Conservation (phyloP, 1,140 invertebrate species). For the Cyclargus thomasi region DNA sequence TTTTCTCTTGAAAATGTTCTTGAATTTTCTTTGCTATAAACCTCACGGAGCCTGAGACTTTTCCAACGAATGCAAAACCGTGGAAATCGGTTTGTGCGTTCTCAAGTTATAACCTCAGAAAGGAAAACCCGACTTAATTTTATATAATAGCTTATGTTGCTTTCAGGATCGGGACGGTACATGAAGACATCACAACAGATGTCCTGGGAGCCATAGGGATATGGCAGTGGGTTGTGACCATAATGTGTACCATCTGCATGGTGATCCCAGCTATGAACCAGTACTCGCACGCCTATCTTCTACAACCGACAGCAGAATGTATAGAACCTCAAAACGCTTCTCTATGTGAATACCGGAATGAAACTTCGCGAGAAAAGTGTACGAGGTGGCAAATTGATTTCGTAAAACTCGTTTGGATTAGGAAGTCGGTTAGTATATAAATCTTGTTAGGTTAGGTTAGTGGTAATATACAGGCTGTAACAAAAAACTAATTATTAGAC, state of each 20-base stretch:
- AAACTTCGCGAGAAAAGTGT: conserved; percentile 36
- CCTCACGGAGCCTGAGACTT: too few relatives aligned
- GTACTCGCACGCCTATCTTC: conserved; percentile 50
- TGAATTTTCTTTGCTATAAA: too few relatives aligned
- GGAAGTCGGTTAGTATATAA: conserved; percentile 41
- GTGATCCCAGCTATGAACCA: conserved; percentile 44
- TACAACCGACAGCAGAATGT: conserved; percentile 20
- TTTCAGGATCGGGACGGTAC: conserved; percentile 59
- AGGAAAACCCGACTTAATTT: too few relatives aligned
- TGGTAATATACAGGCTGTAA: too few relatives aligned
- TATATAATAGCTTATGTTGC: too few relatives aligned
- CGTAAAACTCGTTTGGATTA: conserved; percentile 48
- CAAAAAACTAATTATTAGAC: too few relatives aligned
- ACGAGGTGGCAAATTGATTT: conserved; percentile 47
- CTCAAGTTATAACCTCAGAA: too few relatives aligned
- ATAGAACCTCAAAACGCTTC: conserved; percentile 29
- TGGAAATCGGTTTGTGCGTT: too few relatives aligned
- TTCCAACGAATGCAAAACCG: too few relatives aligned
- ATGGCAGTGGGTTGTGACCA: conserved; percentile 60
- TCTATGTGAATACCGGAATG: conserved; percentile 41
- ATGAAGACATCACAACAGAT: conserved; percentile 62
- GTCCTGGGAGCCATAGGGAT: conserved; percentile 53
- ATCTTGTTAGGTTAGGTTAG: conserved; percentile 1
- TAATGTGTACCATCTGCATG: conserved; percentile 40
- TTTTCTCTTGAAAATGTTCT: too few relatives aligned